Evolutionary conservation across 2,888 invertebrate genomes (phyloP).

Genomic region (Hyppa rectilinea): DNA sequence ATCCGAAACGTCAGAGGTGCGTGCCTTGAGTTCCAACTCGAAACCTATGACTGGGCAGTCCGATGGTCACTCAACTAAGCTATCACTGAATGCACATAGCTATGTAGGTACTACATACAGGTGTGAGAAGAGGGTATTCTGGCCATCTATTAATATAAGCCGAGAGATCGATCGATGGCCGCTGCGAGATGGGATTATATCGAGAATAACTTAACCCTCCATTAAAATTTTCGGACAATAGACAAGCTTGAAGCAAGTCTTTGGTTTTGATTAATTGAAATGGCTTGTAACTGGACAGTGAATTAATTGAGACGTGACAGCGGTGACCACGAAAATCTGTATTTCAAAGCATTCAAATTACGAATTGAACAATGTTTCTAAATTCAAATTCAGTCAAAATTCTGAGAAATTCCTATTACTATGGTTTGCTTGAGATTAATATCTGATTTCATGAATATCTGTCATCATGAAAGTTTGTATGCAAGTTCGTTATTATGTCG

Average conservation of each 20-base stretch:
- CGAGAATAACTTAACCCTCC: conserved; percentile 40
- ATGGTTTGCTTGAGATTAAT: not conserved
- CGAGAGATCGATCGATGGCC: conserved; percentile 34
- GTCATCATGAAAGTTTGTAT: not conserved
- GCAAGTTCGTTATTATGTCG: not conserved
- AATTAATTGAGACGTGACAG: conserved; percentile 13
- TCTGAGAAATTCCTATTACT: not conserved
- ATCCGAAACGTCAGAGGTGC: no score
- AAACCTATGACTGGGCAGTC: no score
- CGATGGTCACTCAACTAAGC: no score
- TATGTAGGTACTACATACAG: conserved; percentile 1
- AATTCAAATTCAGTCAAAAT: not conserved
- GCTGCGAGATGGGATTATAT: conserved; percentile 8
- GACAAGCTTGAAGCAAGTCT: conserved; percentile 5
- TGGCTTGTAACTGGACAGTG: not conserved
- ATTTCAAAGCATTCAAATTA: conserved; percentile 13
- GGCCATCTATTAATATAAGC: conserved; percentile 45
- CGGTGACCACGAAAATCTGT: not conserved
- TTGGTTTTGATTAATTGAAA: conserved; percentile 18
- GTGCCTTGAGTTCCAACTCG: no score
- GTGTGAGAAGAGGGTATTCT: conserved; percentile 35
- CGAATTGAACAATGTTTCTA: not conserved
- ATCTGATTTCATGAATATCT: not conserved
- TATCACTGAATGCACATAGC: no score
- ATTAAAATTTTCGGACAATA: conserved; percentile 17